phyloP scores from a whole-genome alignment of 2,888 invertebrate species.

The Pediacus dermestoides region DNA sequence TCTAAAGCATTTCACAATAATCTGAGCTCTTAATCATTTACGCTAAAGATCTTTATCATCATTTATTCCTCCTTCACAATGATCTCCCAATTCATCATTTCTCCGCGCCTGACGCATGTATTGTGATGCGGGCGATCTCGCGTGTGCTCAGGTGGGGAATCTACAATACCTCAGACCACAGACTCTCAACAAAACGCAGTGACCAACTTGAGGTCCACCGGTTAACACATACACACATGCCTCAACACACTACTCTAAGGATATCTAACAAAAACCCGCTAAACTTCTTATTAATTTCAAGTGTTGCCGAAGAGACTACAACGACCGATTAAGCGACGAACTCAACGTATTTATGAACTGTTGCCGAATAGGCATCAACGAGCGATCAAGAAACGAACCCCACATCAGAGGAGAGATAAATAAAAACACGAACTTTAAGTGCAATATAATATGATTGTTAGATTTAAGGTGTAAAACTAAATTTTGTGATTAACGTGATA shows the following conservation, averaged over 20 bases:
- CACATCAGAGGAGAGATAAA: slow-evolving; percentile 5
- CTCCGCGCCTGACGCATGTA: slow-evolving; percentile 36
- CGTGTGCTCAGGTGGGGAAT: slow-evolving; percentile 33
- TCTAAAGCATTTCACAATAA: slow-evolving; percentile 37
- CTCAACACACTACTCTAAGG: too few species aligned
- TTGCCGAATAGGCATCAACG: slow-evolving; percentile 21
- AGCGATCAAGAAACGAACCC: slow-evolving; percentile 22
- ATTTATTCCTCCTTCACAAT: slow-evolving; percentile 43
- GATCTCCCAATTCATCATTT: slow-evolving; percentile 43
- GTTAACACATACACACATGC: slow-evolving; percentile 25
- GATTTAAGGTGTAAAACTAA: too few species aligned
- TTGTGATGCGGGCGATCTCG: slow-evolving; percentile 39
- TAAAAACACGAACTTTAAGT: slow-evolving; percentile 11
- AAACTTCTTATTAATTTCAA: too few species aligned
- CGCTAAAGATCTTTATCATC: slow-evolving; percentile 40
- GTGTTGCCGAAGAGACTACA: too few species aligned
- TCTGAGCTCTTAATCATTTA: slow-evolving; percentile 40
- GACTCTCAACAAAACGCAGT: slow-evolving; percentile 37
- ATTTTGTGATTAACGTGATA: slow-evolving; percentile 18
- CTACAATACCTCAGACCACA: slow-evolving; percentile 26
- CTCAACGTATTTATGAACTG: slow-evolving; percentile 12
- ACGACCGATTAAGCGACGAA: slow-evolving; percentile 8
- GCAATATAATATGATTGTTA: slow-evolving; percentile 6
- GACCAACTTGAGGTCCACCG: slow-evolving; percentile 41
- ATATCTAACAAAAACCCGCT: too few species aligned